Base-by-base conservation (phyloP, 2,113 vertebrate species). In the Mola mola region DNA sequence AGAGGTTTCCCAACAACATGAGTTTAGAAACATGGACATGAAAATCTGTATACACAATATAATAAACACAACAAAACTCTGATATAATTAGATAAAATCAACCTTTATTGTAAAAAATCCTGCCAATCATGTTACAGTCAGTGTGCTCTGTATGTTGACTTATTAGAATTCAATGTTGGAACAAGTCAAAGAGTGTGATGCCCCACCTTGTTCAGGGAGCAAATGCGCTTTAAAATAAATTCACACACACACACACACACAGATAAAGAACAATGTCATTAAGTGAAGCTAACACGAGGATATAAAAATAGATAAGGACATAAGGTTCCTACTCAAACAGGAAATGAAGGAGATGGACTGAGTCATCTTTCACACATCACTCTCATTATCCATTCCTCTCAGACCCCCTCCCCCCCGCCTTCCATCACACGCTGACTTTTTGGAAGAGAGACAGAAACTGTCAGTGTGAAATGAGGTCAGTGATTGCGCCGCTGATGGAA, bases 381-480 rank as follows among this genome's bases (percentile, higher is more conserved):
- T 29, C 61, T 78, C 78, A 78, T 85, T 69, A 79, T 62, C 66
- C 48, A 48, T 67, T 62, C 61, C 67, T 58, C 69, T 69, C 63
- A 63, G 46, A 75, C 42, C 10, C 42, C 17, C 21, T 9, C 15
- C 15, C 50, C 52, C 29, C 64, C 37, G 31, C 61, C 52, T 41
- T 43, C 68, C 70, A 31, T 78, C 72, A 38, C 62, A 67, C 25
- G 55, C 51, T 26, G 60, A 75, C 53, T 81, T 81, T 83, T 84
- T 58, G 60, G 68, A 42, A 81, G 59, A 60, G 8, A n/a, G 51
- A 67, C 68, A 62, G 62, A 74, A 70, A 69, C 58, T 3, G 56
- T 78, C 68, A 37, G 72, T 76, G 84, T 75, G 82, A 84, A 83
- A 82, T 63, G 75, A 84, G 82, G 87, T 80, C 76, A 82, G 61